phyloP scores from a whole-genome alignment of 2,797 vertebrate species.

The Melanotaenia pygmaea region DNA sequence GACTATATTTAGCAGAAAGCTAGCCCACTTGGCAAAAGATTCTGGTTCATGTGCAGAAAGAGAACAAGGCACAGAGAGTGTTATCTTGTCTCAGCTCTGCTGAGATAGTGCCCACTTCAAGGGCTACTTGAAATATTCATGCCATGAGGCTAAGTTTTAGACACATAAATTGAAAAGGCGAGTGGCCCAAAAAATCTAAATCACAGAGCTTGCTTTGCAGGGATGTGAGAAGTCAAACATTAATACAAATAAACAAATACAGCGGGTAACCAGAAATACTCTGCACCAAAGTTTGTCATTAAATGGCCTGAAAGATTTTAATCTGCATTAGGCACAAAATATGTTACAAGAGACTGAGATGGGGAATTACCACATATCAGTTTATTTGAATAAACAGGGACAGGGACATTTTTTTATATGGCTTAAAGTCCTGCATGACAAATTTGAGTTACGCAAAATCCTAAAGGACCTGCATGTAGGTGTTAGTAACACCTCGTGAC shows the following conservation, averaged over 20 bases:
- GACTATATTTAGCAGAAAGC: conserved; percentile 11
- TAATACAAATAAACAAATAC: conserved; percentile 11
- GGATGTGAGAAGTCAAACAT: conserved; percentile 6
- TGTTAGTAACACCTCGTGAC: not conserved
- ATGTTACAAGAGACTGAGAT: conserved; percentile 14
- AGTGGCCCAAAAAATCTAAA: conserved; percentile 22
- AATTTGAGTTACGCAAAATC: not conserved
- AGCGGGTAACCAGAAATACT: not conserved
- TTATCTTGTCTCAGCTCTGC: conserved; percentile 43
- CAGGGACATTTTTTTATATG: not conserved
- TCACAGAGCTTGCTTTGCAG: conserved; percentile 8
- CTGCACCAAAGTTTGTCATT: conserved; percentile 14
- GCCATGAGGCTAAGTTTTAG: conserved; percentile 42
- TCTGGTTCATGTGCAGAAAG: conserved; percentile 32
- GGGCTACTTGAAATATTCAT: conserved; percentile 59
- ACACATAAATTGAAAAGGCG: conserved; percentile 33
- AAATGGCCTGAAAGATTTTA: conserved; percentile 19
- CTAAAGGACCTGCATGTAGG: not conserved
- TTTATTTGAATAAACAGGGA: not conserved
- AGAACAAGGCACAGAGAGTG: conserved; percentile 35
- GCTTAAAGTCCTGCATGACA: not conserved
- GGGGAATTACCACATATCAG: conserved; percentile 3
- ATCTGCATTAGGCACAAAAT: conserved; percentile 20
- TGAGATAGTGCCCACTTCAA: conserved; percentile 49
- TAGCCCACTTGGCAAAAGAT: conserved; percentile 24